phyloP scores from a whole-genome alignment of 2,113 vertebrate genomes.

The Pterocles burchelli region DNA sequence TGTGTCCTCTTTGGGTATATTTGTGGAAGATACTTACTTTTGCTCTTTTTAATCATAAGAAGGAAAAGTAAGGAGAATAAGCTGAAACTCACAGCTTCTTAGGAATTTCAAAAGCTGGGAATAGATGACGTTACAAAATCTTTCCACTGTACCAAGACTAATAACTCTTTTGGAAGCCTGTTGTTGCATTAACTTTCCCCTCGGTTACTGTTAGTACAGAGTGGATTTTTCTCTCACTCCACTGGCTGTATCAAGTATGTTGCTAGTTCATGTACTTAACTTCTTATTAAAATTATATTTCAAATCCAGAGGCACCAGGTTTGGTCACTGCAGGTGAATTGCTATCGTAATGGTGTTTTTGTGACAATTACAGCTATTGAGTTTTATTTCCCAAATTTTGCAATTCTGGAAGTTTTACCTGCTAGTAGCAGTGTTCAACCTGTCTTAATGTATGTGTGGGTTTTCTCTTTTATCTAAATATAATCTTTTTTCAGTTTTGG shows the following conservation, averaged over 20 bases:
- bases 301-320: neutral
- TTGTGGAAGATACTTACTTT: neutral
- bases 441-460: neutral
- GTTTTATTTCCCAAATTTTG: neutral
- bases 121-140: neutral
- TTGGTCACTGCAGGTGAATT: neutral
- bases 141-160: neutral
- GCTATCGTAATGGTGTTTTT: neutral
- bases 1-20: neutral
- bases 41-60: neutral
- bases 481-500: accelerated
- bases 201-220: neutral
- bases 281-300: neutral
- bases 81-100: neutral
- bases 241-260: neutral
- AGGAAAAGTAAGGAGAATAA: neutral
- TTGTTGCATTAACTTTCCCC: neutral
- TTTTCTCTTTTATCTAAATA: neutral
- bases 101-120: neutral
- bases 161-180: neutral
- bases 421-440: neutral
- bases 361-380: neutral
- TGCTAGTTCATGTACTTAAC: neutral
- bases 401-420: neutral
- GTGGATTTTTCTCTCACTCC: neutral